Evolutionary conservation across 2,888 invertebrate species (phyloP).

Genomic region (Furcula furcula): DNA sequence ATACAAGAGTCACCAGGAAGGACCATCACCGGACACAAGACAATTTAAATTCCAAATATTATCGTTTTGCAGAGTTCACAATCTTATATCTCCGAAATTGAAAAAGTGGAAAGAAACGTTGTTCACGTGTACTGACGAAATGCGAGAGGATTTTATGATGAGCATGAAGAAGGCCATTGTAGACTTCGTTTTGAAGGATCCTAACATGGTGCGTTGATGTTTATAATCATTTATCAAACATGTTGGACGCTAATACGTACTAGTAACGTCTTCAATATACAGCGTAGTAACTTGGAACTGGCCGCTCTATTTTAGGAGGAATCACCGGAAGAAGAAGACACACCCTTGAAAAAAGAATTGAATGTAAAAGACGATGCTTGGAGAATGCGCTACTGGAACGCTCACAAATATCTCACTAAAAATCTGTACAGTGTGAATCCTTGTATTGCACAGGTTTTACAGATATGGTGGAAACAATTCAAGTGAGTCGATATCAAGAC

Average conservation of each 20-base stretch:
- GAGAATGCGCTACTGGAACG: slow-evolving; percentile 76
- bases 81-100: slow-evolving; percentile 83
- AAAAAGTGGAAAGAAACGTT: slow-evolving; percentile 84
- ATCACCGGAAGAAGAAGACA: slow-evolving; percentile 72
- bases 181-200: slow-evolving; percentile 94
- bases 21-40: too few relatives aligned
- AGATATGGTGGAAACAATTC: slow-evolving; percentile 91
- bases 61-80: slow-evolving; percentile 78
- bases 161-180: slow-evolving; percentile 95
- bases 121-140: slow-evolving; percentile 86
- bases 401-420: slow-evolving; percentile 60
- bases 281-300: too few relatives aligned
- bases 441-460: slow-evolving; percentile 89
- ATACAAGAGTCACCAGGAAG: too few relatives aligned
- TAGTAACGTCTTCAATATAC: not conserved
- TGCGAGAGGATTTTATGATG: slow-evolving; percentile 92
- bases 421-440: slow-evolving; percentile 90
- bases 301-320: slow-evolving; percentile 61
- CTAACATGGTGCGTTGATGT: slow-evolving; percentile 63
- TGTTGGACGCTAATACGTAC: too few relatives aligned
- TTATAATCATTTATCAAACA: not conserved
- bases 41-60: too few relatives aligned
- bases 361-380: slow-evolving; percentile 85
- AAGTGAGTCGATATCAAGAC: slow-evolving; percentile 73
- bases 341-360: slow-evolving; percentile 81